phyloP scores from a whole-genome alignment of 2,888 invertebrate species.

The Drepana falcataria region DNA sequence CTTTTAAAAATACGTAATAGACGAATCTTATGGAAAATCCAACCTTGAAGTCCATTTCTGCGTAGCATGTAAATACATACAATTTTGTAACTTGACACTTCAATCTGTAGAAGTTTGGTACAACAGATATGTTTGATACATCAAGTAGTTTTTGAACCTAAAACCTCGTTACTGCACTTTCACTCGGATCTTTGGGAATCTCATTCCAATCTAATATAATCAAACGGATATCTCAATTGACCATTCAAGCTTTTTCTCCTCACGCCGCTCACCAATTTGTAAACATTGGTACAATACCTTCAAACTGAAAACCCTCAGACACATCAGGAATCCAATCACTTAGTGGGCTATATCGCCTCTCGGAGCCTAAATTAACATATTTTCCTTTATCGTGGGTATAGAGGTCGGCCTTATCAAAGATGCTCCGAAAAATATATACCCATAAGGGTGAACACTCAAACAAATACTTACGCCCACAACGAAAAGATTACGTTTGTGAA shows the following conservation, averaged over 20 bases:
- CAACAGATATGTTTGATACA: too few species aligned
- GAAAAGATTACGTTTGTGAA: slow-evolving; percentile 70
- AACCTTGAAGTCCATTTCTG: too few species aligned
- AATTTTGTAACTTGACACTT: too few species aligned
- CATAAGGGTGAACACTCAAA: slow-evolving; percentile 55
- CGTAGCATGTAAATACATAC: too few species aligned
- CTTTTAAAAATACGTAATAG: too few species aligned
- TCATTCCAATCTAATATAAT: slow-evolving; percentile 43
- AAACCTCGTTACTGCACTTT: not conserved
- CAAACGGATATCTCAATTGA: slow-evolving; percentile 52
- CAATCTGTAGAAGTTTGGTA: too few species aligned
- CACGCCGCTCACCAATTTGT: slow-evolving; percentile 52
- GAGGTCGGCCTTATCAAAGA: slow-evolving; percentile 67
- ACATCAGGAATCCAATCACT: slow-evolving; percentile 73
- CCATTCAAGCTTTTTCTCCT: slow-evolving; percentile 41
- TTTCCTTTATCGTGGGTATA: slow-evolving; percentile 73
- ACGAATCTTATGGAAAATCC: too few species aligned
- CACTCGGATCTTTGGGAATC: slow-evolving; percentile 17
- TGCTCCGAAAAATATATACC: slow-evolving; percentile 60
- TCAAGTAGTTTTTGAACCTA: too few species aligned
- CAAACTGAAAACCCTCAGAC: slow-evolving; percentile 68
- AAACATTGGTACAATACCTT: slow-evolving; percentile 66
- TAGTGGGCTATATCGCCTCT: slow-evolving; percentile 73
- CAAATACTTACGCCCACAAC: slow-evolving; percentile 71
- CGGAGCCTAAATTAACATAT: slow-evolving; percentile 72